These are phyloP conservation scores for Lonchura striata DNA, from an alignment of 2,113 vertebrate species.

Conservation along the genomic window DNA sequence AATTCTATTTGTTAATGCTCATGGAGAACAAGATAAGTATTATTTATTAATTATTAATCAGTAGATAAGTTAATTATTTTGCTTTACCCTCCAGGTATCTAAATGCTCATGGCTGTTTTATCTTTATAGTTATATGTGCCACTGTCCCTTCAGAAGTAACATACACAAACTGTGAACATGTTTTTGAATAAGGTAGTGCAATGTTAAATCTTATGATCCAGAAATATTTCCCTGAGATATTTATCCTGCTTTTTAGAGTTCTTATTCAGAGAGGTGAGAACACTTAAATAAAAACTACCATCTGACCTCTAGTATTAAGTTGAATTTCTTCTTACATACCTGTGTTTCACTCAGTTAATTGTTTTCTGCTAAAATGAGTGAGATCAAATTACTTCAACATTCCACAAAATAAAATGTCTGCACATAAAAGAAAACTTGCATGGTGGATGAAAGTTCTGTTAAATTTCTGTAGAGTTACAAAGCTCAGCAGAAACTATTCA, in stretches of 20 bases:
- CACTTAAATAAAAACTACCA: neutral
- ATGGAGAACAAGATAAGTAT: neutral
- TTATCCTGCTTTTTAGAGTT: neutral
- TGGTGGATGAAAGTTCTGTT: neutral
- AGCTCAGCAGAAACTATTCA: conserved; percentile 9
- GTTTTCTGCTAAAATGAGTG: neutral
- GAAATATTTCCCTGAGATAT: neutral
- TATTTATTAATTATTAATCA: too few species aligned
- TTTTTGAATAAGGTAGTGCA: neutral
- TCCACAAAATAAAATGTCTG: neutral
- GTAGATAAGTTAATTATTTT: neutral
- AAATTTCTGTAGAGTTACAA: neutral
- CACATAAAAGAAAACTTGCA: neutral
- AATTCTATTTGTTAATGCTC: neutral
- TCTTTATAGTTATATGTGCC: neutral
- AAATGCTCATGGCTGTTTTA: neutral
- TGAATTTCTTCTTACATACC: neutral
- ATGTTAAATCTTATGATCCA: neutral
- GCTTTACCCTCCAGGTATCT: neutral
- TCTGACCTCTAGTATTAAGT: neutral
- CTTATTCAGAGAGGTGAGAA: neutral
- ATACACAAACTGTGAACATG: neutral
- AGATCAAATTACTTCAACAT: neutral
- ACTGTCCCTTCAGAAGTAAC: neutral
- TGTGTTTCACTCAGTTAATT: neutral